phyloP scores from a whole-genome alignment of 2,797 vertebrate genomes.

The Apogon talboti region DNA sequence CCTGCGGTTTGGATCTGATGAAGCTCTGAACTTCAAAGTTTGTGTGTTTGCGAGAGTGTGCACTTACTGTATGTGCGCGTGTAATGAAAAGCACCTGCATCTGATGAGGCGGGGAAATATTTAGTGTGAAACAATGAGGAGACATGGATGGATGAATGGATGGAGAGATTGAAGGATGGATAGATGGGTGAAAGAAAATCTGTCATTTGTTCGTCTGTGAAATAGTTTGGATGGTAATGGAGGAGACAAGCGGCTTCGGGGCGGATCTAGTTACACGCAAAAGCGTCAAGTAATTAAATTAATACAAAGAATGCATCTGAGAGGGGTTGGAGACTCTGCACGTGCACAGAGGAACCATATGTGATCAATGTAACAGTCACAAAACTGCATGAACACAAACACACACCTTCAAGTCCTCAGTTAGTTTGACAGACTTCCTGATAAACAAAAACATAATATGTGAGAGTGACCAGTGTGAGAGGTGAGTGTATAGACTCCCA shows the following conservation, averaged over 20 bases:
- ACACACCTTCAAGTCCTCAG: no score
- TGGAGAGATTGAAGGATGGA: slow-evolving; percentile 37
- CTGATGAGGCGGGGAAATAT: slow-evolving; percentile 57
- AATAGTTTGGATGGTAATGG: slow-evolving; percentile 27
- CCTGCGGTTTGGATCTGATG: slow-evolving; percentile 72
- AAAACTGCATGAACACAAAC: no score
- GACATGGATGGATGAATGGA: slow-evolving; percentile 53
- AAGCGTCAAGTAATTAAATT: no score
- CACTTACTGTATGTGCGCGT: slow-evolving; percentile 38
- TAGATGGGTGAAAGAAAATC: slow-evolving; percentile 33
- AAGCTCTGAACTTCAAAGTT: slow-evolving; percentile 80
- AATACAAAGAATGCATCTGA: no score
- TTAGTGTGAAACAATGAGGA: slow-evolving; percentile 67
- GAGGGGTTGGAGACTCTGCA: no score
- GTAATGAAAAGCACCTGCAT: slow-evolving; percentile 80
- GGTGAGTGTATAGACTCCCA: no score
- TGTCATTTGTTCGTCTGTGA: slow-evolving; percentile 21
- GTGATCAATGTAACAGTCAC: no score
- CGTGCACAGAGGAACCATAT: no score
- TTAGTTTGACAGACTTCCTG: no score
- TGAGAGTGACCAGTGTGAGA: no score
- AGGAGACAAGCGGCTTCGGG: neutral
- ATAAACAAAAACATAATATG: no score
- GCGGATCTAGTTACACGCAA: no score
- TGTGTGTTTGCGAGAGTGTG: slow-evolving; percentile 33